A percentile compares a stretch with the other conserved stretches of the same genome.
These are phyloP conservation scores for Takifugu bimaculatus DNA, from an alignment of 2,113 vertebrate species.

Conservation along the genomic window DNA sequence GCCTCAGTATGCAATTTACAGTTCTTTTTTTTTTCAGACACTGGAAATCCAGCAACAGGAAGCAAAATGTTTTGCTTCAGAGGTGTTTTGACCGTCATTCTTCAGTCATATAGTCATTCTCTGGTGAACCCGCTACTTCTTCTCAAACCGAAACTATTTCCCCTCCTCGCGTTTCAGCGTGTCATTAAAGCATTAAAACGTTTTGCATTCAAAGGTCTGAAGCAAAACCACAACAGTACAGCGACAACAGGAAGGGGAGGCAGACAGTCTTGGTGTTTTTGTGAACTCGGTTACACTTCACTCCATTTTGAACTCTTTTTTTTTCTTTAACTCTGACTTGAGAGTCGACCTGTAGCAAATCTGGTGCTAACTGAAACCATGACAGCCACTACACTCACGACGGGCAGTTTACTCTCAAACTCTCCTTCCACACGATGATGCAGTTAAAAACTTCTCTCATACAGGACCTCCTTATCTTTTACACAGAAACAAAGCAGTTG, in stretches of 20 bases:
- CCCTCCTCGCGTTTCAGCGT: background rate
- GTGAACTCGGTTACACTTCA: background rate
- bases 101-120: too few relatives aligned
- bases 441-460: conserved; percentile 5
- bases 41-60: conserved; percentile 1
- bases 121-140: too few relatives aligned
- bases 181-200: too few relatives aligned
- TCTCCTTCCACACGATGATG: background rate
- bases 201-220: background rate
- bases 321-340: background rate
- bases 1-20: background rate
- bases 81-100: conserved; percentile 3
- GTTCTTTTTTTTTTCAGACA: background rate
- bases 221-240: background rate
- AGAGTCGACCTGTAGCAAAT: background rate
- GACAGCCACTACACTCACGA: conserved; percentile 37
- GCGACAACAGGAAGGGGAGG: conserved; percentile 15
- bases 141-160: conserved; percentile 1
- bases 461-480: conserved; percentile 14
- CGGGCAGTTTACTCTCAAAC: background rate
- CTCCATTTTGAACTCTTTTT: conserved; percentile 1
- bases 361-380: conserved; percentile 30
- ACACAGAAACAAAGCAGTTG: background rate
- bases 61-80: conserved; percentile 32
- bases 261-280: background rate